Percentiles rank a stretch among this genome's conserved stretches.
phyloP scores from a whole-genome alignment of 1,140 invertebrate species.

The Papilio polyxenes region DNA sequence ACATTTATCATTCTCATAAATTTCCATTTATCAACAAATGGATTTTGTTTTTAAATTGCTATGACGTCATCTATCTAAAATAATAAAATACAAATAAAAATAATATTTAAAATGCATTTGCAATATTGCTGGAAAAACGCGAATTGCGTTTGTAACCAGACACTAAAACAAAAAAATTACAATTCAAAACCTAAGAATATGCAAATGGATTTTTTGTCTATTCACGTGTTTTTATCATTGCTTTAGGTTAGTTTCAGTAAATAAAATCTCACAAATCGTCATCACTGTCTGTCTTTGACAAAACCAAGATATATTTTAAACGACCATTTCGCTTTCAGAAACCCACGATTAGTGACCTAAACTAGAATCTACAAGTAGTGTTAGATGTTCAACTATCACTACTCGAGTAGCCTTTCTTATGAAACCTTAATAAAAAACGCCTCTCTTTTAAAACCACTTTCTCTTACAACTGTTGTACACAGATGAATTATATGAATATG shows the following conservation, averaged over 20 bases:
- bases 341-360: neutral
- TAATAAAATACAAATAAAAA: too few relatives aligned
- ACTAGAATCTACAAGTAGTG: neutral
- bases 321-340: too few relatives aligned
- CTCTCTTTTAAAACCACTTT: neutral
- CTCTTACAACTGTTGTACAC: neutral
- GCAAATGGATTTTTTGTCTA: too few relatives aligned
- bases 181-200: too few relatives aligned
- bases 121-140: neutral
- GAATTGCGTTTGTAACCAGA: too few relatives aligned
- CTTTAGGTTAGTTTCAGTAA: too few relatives aligned
- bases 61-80: neutral
- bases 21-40: neutral
- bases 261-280: too few relatives aligned
- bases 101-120: neutral
- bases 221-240: too few relatives aligned
- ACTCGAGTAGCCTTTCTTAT: neutral
- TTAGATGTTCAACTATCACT: neutral
- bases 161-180: too few relatives aligned
- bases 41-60: neutral
- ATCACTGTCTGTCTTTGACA: too few relatives aligned
- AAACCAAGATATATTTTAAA: too few relatives aligned
- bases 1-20: neutral
- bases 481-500: neutral
- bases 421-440: neutral